Base-by-base conservation (phyloP, 2,888 invertebrate species). In the Brachyptera putata region DNA sequence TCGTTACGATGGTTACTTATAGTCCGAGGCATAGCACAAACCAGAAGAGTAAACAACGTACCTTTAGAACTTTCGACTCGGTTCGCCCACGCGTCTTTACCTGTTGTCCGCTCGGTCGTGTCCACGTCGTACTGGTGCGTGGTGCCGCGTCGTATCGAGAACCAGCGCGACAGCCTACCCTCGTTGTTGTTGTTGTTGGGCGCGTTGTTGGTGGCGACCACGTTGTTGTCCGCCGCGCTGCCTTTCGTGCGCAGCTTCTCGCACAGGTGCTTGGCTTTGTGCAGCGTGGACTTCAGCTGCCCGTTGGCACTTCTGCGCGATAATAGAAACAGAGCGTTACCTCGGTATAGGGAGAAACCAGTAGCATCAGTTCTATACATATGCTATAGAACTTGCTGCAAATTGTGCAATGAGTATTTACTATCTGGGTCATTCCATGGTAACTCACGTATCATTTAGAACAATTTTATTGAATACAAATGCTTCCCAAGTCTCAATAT, bases 121-220 rank as follows among this genome's bases (percentile, higher is more conserved):
- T 76, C 84, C 64, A 85, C 84, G 71, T 91, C 91, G 74, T 90
- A 91, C 70, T 91, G 91, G 74, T 89, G 87, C n/a, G 86, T 79
- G 64, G 88, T 87, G 43, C 89, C 88, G 63, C 91, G 81, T 39
- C 92, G 79, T 65, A 93, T 89, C 69, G 91, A 92, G 79, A 93
- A 94, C 91, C 92, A 93, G 67, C 94, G 81, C 30, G 91, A 87
- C 50, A 93, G 80, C 60, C 89, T 80, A 63, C 91, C 89, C 53
- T 76, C 73, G 41, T 70, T 71, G 18, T 65, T 63, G n/a, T 68
- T 67, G 13, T 64, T 61, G 5, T 65, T 59, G 11, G 61, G 48
- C 4, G 49, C 55, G 16, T 30, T 50, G 4, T 30, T 58, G 64
- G 50, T 36, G 25, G 75, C 74, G 65, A 76, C 75, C 59, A 73